phyloP scores from a whole-genome alignment of 2,888 invertebrate species.

The Rhimphoctona megacephalus region DNA sequence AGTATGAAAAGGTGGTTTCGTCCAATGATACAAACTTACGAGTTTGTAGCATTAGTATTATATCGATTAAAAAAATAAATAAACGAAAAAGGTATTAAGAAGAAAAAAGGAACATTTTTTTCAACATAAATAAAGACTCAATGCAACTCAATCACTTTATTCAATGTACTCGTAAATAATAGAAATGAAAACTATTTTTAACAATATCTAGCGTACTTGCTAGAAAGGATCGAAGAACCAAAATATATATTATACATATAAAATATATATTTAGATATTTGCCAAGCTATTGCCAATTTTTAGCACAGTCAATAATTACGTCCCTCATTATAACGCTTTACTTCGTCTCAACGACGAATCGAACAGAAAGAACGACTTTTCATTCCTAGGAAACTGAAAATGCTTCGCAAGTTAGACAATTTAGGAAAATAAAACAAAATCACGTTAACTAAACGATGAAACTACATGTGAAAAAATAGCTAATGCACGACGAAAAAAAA shows the following conservation, averaged over 20 bases:
- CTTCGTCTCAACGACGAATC: conserved; percentile 14
- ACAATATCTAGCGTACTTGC: conserved; percentile 68
- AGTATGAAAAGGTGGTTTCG: conserved; percentile 59
- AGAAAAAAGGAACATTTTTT: conserved; percentile 9
- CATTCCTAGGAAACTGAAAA: conserved; percentile 23
- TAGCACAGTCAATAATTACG: conserved; percentile 60
- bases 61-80: conserved; percentile 41
- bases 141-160: conserved; percentile 67
- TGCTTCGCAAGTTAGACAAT: conserved; percentile 62
- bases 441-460: background rate
- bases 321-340: background rate
- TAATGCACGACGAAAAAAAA: background rate
- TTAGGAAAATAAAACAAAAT: conserved; percentile 65
- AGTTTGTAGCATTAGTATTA: conserved; percentile 51
- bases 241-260: conserved; percentile 59
- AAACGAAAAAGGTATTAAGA: conserved; percentile 3
- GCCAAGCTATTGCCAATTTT: conserved; percentile 67
- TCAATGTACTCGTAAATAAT: conserved; percentile 69
- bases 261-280: conserved; percentile 69
- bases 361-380: conserved; percentile 7
- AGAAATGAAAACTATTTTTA: conserved; percentile 74
- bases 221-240: conserved; percentile 62
- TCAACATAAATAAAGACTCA: conserved; percentile 50
- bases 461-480: conserved; percentile 8
- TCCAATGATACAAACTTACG: conserved; percentile 61